phyloP scores from a whole-genome alignment of 2,113 vertebrate genomes.

The Ageneiosus marmoratus region DNA sequence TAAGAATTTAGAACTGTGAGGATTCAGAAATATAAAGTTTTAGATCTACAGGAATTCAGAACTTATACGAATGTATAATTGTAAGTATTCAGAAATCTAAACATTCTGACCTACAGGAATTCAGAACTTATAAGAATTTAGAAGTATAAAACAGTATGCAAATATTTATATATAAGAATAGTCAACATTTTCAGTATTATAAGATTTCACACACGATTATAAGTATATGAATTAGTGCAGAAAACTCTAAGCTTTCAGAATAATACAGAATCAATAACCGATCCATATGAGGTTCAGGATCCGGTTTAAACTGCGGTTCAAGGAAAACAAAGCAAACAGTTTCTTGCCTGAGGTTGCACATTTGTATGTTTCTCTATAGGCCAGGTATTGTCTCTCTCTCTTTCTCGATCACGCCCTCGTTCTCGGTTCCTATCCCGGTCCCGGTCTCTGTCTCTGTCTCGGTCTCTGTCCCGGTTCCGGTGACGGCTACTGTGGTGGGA shows the following conservation, averaged over 20 bases:
- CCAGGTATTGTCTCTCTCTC: slow-evolving; percentile 82
- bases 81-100: background rate
- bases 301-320: background rate
- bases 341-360: slow-evolving; percentile 85
- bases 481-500: slow-evolving; percentile 88
- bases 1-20: background rate
- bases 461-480: slow-evolving; percentile 74
- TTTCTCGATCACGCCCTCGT: slow-evolving; percentile 67
- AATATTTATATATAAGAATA: no score
- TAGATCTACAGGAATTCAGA: background rate
- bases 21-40: background rate
- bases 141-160: background rate
- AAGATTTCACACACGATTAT: background rate
- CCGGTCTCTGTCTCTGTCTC: slow-evolving; percentile 66
- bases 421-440: slow-evolving; percentile 69
- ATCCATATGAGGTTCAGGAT: background rate
- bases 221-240: background rate
- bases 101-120: background rate
- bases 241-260: background rate
- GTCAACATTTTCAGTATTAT: no score
- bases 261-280: background rate
- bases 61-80: background rate
- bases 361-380: slow-evolving; percentile 88
- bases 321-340: background rate
- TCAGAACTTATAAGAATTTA: background rate